phyloP scores from a whole-genome alignment of 2,888 invertebrate species.

The Lochmaea crataegi region DNA sequence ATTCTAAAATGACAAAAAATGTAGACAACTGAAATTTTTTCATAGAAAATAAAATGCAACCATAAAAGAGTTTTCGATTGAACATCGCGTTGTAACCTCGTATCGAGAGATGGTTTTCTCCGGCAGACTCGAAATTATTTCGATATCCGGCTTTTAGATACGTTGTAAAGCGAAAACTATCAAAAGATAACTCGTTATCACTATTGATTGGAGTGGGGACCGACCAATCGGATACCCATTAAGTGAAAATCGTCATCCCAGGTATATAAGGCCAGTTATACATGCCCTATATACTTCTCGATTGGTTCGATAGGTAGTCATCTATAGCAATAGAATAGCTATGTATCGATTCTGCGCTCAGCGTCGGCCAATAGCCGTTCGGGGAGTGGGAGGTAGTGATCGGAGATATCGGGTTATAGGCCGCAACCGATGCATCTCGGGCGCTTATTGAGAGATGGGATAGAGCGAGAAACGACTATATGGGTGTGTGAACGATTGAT shows the following conservation, averaged over 20 bases:
- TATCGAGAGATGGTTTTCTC: not conserved
- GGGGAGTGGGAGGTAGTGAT: conserved; percentile 51
- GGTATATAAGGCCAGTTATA: conserved; percentile 46
- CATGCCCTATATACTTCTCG: conserved; percentile 54
- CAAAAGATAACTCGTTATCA: conserved; percentile 22
- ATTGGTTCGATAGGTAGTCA: conserved; percentile 67
- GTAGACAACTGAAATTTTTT: too few relatives aligned
- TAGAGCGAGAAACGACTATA: conserved; percentile 30
- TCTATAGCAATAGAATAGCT: conserved; percentile 67
- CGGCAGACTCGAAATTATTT: not conserved
- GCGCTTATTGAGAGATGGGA: conserved; percentile 44
- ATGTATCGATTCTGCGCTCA: conserved; percentile 73
- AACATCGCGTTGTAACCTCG: not conserved
- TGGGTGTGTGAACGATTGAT: conserved; percentile 45
- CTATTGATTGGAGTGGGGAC: conserved; percentile 30
- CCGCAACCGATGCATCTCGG: conserved; percentile 58
- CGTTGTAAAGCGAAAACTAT: conserved; percentile 15
- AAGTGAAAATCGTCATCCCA: conserved; percentile 42
- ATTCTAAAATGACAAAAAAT: too few relatives aligned
- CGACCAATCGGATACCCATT: conserved; percentile 43
- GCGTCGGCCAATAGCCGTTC: conserved; percentile 68
- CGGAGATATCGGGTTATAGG: conserved; percentile 60
- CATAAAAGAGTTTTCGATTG: not conserved
- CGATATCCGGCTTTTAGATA: not conserved
- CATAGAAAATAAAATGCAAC: too few relatives aligned